Base-by-base conservation (phyloP, 2,113 vertebrate species). In the Peromyscus maniculatus region DNA sequence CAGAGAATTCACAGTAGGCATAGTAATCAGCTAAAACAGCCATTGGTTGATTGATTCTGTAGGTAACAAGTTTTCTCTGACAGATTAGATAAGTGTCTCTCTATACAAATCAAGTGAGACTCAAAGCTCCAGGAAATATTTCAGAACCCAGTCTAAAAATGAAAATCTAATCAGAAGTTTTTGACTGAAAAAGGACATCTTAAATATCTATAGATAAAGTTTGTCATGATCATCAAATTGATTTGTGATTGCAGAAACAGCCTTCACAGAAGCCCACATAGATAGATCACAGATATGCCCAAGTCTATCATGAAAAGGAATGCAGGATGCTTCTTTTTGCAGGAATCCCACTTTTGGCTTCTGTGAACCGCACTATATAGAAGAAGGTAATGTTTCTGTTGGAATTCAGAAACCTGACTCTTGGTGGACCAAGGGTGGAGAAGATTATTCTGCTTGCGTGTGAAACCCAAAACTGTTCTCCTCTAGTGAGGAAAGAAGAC, bases 121-220 rank as follows among this genome's bases (percentile, higher is more conserved):
- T 87, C 64, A 91, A 93, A 28, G 88, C 46, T 15, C 75, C 46
- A 62, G 49, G 49, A 3, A 55, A 93, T 96, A 87, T 57, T 26
- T 66, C 28, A 95, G 49, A 39, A 39, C 57, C 22, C 67, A 72
- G 55, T 91, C 36, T 91, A 22, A 74, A 89, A 91, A 91, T 78
- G 57, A 88, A 89, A 94, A 62, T 93, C 3, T 21, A 52, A 6
- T 72, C 21, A 74, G 64, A 93, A 79, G 19, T 74, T 33, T 89
- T 93, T 91, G 67, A 87, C 39, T 90, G 39, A 49, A 94, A 98
- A 83, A 79, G 33, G n/a, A 52, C 64, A 83, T 91, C 86, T 88
- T 71, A 90, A 90, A 92, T 2, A 83, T 64, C 31, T 26, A 24
- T 36, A 31, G 2, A 24, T 46, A 33, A 55, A 69, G 4, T 71